Evolutionary conservation across 1,140 invertebrate species (phyloP).

Genomic region (Megalonaias nervosa): DNA sequence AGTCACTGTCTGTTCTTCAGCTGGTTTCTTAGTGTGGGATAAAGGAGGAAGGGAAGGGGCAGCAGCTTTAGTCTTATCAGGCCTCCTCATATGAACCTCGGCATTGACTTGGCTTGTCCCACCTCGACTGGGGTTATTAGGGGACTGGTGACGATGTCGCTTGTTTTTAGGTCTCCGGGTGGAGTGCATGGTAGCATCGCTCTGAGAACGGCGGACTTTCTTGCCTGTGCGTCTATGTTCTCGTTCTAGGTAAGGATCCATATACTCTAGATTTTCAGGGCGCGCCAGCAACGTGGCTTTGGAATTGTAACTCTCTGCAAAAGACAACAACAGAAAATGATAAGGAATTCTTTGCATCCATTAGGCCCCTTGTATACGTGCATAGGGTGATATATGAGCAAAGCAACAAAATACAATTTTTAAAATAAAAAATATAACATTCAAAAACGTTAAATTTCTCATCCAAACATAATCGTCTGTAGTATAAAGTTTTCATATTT

Average conservation of each 20-base stretch:
- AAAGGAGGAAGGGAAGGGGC: slow-evolving; percentile 12
- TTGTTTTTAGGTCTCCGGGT: slow-evolving; percentile 31
- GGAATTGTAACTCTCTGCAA: slow-evolving; percentile 31
- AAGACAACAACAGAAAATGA: too few species aligned
- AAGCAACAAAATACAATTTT: too few species aligned
- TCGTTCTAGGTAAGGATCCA: slow-evolving; percentile 27
- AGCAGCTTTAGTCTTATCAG: slow-evolving; percentile 15
- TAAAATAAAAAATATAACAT: too few species aligned
- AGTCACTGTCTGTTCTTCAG: slow-evolving; percentile 8
- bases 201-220: slow-evolving; percentile 31
- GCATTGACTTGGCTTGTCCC: slow-evolving; percentile 14
- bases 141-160: slow-evolving; percentile 27
- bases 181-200: slow-evolving; percentile 34
- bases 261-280: slow-evolving; percentile 22
- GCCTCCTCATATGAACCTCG: slow-evolving; percentile 11
- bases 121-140: not conserved
- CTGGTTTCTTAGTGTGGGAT: slow-evolving; percentile 8
- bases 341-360: too few species aligned
- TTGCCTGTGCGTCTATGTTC: slow-evolving; percentile 30
- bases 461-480: too few species aligned
- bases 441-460: too few species aligned
- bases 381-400: too few species aligned
- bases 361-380: too few species aligned
- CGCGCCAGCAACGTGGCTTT: slow-evolving; percentile 18
- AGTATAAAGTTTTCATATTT: too few species aligned